Percentiles rank a stretch among this genome's conserved stretches.
phyloP scores from a whole-genome alignment of 1,140 invertebrate genomes.

The Acromyrmex charruanus region DNA sequence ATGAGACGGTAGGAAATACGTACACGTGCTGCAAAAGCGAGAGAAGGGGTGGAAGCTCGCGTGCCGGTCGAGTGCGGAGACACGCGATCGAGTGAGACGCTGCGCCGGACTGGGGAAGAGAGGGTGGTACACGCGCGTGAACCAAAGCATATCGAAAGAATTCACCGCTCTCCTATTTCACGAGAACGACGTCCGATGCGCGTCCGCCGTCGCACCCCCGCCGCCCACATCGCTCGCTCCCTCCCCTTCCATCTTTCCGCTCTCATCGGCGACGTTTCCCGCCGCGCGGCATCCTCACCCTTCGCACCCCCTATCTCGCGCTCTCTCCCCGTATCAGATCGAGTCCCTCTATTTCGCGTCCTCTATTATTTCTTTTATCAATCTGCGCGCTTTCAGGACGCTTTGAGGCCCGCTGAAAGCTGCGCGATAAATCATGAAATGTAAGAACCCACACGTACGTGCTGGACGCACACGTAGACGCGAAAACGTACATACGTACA shows the following conservation, averaged over 20 bases:
- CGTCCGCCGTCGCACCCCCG: slow-evolving; percentile 8
- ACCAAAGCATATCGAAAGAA: slow-evolving; percentile 74
- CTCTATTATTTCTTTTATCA: slow-evolving; percentile 87
- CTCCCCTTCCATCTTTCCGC: slow-evolving; percentile 36
- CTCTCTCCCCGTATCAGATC: slow-evolving; percentile 81
- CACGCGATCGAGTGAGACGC: slow-evolving; percentile 64
- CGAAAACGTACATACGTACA: background rate
- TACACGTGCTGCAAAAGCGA: slow-evolving; percentile 54
- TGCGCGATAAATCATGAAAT: slow-evolving; percentile 87
- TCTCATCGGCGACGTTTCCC: slow-evolving; percentile 67
- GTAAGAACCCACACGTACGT: slow-evolving; percentile 83
- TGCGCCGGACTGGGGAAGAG: slow-evolving; percentile 29
- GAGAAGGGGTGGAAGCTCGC: slow-evolving; percentile 17
- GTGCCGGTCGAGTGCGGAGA: slow-evolving; percentile 68
- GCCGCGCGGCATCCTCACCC: slow-evolving; percentile 47
- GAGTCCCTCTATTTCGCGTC: slow-evolving; percentile 84
- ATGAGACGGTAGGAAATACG: slow-evolving; percentile 17
- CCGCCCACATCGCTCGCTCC: background rate
- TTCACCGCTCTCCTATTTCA: slow-evolving; percentile 67
- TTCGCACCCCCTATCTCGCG: slow-evolving; percentile 58
- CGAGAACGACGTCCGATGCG: slow-evolving; percentile 61
- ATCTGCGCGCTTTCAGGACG: slow-evolving; percentile 81
- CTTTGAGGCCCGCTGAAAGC: slow-evolving; percentile 84
- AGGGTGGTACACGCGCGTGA: slow-evolving; percentile 29
- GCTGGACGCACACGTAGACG: background rate